A percentile compares a stretch with the other conserved stretches of the same genome.
These are phyloP conservation scores for Colletes collaris DNA, from an alignment of 2,888 invertebrate genomes.

Conservation along the genomic window DNA sequence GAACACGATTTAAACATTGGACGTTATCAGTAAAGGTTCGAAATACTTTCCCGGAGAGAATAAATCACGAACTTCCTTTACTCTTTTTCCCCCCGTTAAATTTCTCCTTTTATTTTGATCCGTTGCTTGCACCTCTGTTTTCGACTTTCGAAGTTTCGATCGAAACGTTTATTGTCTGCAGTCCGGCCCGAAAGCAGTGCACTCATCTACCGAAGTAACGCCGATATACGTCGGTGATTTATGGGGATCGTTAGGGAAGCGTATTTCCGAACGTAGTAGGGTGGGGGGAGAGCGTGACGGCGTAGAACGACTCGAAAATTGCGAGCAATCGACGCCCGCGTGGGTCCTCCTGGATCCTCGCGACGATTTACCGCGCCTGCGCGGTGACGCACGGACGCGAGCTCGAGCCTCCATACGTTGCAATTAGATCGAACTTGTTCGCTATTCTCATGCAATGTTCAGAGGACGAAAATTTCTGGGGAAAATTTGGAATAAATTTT, in stretches of 20 bases:
- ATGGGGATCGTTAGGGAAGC: constrained; percentile 26
- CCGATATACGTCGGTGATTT: constrained; percentile 18
- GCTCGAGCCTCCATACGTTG: constrained; percentile 21
- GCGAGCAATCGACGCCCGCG: constrained; percentile 11
- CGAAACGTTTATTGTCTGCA: constrained; percentile 7
- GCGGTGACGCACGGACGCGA: neutral
- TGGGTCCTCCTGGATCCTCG: neutral
- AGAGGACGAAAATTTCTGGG: neutral
- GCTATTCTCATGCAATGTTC: too few relatives aligned
- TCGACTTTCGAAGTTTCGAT: constrained; percentile 1
- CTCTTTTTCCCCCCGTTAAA: neutral
- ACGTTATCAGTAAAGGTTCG: too few relatives aligned
- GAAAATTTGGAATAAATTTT: too few relatives aligned
- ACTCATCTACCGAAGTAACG: constrained; percentile 18
- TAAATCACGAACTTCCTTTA: neutral
- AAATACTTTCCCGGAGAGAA: neutral
- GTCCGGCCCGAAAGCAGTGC: neutral
- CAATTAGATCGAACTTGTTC: constrained; percentile 66
- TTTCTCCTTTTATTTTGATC: neutral
- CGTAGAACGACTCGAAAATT: constrained; percentile 25
- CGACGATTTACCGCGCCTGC: constrained; percentile 13
- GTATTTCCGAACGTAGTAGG: constrained; percentile 20
- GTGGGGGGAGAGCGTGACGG: constrained; percentile 4
- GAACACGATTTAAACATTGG: too few relatives aligned
- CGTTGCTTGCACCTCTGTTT: neutral